A percentile compares a stretch with the other conserved stretches of the same genome.
These are phyloP conservation scores for Trachymyrmex cornetzi DNA, from an alignment of 1,140 invertebrate species.

Conservation along the genomic window DNA sequence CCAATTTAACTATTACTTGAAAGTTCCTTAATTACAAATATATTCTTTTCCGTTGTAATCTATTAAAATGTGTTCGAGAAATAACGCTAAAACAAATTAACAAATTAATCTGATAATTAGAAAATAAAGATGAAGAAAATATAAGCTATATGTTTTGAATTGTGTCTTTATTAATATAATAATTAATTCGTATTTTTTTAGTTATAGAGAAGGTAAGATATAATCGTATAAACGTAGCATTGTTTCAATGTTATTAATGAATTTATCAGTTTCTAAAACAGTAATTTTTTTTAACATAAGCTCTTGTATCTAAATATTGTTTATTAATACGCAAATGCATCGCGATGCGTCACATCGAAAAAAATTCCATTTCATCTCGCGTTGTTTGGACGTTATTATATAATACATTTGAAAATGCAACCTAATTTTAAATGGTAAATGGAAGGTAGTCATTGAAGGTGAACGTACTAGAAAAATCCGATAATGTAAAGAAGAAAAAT, in stretches of 20 bases:
- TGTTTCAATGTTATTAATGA: neutral
- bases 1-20: too few relatives aligned
- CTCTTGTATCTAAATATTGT: neutral
- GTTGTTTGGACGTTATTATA: neutral
- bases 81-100: too few relatives aligned
- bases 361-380: neutral
- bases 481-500: neutral
- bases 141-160: too few relatives aligned
- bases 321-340: conserved; percentile 43
- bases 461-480: neutral
- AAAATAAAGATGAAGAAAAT: too few relatives aligned
- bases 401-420: neutral
- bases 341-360: neutral
- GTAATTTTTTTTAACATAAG: neutral
- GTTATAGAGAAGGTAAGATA: neutral
- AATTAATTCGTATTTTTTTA: neutral
- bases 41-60: too few relatives aligned
- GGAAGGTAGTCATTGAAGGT: neutral
- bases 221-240: neutral
- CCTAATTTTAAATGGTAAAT: conserved; percentile 20
- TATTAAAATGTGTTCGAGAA: too few relatives aligned
- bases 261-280: neutral
- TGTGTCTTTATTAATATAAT: too few relatives aligned
- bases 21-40: too few relatives aligned
- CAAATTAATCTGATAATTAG: too few relatives aligned